A percentile compares a stretch with the other conserved stretches of the same genome.
These are phyloP conservation scores for Marasmarcha lunaedactyla DNA, from an alignment of 2,888 invertebrate species.

Conservation along the genomic window DNA sequence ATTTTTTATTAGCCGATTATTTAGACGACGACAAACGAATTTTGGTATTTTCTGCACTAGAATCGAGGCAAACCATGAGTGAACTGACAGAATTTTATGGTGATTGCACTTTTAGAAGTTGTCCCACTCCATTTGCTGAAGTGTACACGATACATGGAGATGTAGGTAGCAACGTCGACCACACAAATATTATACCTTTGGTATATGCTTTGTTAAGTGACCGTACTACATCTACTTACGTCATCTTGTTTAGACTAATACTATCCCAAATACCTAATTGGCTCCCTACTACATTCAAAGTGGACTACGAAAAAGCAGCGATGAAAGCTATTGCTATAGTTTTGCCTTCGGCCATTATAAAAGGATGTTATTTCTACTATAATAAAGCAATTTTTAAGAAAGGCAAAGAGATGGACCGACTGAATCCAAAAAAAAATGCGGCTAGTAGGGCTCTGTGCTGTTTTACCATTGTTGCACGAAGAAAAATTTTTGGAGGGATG, in stretches of 20 bases:
- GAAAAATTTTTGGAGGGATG: not conserved
- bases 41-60: too few relatives aligned
- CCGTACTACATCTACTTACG: not conserved
- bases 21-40: too few relatives aligned
- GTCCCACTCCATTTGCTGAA: too few relatives aligned
- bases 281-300: slow-evolving; percentile 1
- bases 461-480: slow-evolving; percentile 2
- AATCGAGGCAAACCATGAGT: slow-evolving; percentile 7
- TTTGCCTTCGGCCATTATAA: slow-evolving; percentile 2
- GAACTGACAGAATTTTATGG: slow-evolving; percentile 4
- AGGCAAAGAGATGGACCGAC: slow-evolving; percentile 3
- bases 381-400: slow-evolving; percentile 3
- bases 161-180: not conserved
- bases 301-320: slow-evolving; percentile 4
- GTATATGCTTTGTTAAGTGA: slow-evolving; percentile 4
- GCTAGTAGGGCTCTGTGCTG: slow-evolving; percentile 2
- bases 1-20: too few relatives aligned
- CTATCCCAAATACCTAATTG: not conserved
- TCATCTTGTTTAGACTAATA: not conserved
- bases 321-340: slow-evolving; percentile 5
- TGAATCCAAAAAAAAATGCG: slow-evolving; percentile 1
- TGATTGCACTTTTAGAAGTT: slow-evolving; percentile 2
- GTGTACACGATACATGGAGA: too few relatives aligned
- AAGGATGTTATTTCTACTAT: slow-evolving; percentile 6
- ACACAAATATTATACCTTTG: slow-evolving; percentile 1